These are phyloP conservation scores for Psilanteris sp. DNA, from an alignment of 1,140 invertebrate genomes.

Conservation along the genomic window DNA sequence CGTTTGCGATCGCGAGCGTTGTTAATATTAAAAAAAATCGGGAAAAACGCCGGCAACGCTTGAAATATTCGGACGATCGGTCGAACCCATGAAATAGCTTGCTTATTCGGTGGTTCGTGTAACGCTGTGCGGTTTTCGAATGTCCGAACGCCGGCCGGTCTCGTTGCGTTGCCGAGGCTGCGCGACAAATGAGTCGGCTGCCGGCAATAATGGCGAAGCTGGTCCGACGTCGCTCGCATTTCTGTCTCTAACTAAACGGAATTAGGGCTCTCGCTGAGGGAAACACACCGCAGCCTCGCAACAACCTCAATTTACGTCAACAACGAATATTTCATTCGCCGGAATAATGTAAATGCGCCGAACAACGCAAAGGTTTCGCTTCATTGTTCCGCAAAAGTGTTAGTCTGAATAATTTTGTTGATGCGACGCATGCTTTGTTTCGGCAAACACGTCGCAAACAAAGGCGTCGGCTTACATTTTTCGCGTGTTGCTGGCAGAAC, in stretches of 20 bases:
- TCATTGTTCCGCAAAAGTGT: conserved; percentile 50
- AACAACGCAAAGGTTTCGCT: conserved; percentile 31
- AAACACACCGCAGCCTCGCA: conserved; percentile 51
- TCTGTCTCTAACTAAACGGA: conserved; percentile 56
- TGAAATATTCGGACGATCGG: conserved; percentile 1
- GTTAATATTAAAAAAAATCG: no score
- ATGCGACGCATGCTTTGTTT: conserved; percentile 36
- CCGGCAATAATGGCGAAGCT: conserved; percentile 52
- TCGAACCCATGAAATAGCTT: no score
- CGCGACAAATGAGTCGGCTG: conserved; percentile 63
- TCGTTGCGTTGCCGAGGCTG: conserved; percentile 41
- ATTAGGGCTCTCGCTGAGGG: conserved; percentile 54
- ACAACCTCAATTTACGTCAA: conserved; percentile 60
- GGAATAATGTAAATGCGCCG: conserved; percentile 50
- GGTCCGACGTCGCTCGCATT: conserved; percentile 59
- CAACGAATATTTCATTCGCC: conserved; percentile 57
- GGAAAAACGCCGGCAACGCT: no score
- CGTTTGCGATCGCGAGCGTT: no score
- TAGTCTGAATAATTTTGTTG: conserved; percentile 56
- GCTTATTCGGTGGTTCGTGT: conserved; percentile 41
- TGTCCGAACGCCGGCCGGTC: conserved; percentile 29
- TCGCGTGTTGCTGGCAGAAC: background rate
- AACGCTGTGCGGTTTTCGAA: conserved; percentile 31
- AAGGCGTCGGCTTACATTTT: conserved; percentile 4
- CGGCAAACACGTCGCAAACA: conserved; percentile 16